Evolutionary conservation across 2,888 invertebrate species (phyloP), one percentile per base, ranked within the genome.

Genomic region (Pollenia griseotomentosa): DNA sequence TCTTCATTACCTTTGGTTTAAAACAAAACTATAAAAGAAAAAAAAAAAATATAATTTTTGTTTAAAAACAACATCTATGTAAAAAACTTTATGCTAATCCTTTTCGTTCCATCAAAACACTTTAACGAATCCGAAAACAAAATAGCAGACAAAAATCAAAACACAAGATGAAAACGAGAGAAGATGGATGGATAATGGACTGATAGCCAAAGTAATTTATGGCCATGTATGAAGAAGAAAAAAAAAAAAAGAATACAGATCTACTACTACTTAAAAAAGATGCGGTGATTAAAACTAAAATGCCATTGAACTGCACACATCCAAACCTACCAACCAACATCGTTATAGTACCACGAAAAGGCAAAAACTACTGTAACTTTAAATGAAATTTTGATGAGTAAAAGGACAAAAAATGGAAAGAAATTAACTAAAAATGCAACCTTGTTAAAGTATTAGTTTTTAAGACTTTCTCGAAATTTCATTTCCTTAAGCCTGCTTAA

Each of bases 21-120:
- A 73, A 78, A 77, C 71, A 83, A 83, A 70, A 55, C 68, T 53
- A 53, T 57, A 44, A 63, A 40, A 59, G 33, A 9, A 59, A 59
- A 46, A 61, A 61, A 42, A 19, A 19, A 1, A 65, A n/a, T 65
- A 48, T 42, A 80, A 16, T 68, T 80, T 61, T 61, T 71, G 71
- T 53, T 80, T 6, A 51, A 46, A 46, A 73, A 57, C 19, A 59
- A 51, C 61, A 46, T 46, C 19, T 42, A 73, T 23, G 61, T 68
- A 33, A 33, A 33, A 33, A 33, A 61, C 55, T 83, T 85, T 85
- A 85, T 85, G 84, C 84, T 85, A 85, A 85, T 74, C 84, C 84
- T 46, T 80, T 85, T 80, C 68, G 79, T 85, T 85, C 84, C 84
- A 80, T 80, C 84, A 85, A 80, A 85, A 80, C 74, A 80, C 61